Evolutionary conservation across 2,113 vertebrate species (phyloP).

Genomic region (Uria aalge): DNA sequence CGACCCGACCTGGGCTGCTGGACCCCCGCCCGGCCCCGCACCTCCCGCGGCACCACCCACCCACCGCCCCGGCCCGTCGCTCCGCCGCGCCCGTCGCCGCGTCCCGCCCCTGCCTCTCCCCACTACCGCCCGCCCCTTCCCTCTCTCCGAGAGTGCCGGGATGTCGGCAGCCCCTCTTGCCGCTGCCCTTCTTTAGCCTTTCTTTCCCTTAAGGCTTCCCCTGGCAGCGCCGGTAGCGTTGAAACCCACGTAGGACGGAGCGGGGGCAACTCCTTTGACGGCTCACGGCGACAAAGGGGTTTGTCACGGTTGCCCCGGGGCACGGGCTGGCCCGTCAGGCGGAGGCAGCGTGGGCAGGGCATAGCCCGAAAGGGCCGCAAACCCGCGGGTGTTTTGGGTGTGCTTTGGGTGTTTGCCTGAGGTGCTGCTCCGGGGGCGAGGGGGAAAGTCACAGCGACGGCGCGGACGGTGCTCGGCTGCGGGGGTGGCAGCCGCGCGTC

Average conservation of each 20-base stretch:
- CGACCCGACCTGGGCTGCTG: background rate
- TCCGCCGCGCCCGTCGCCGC: background rate
- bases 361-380: too few species aligned
- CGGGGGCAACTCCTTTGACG: too few species aligned
- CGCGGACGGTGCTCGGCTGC: fast-evolving
- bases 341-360: too few species aligned
- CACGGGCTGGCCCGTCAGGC: background rate
- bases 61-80: background rate
- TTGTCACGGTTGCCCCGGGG: too few species aligned
- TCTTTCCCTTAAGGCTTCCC: fast-evolving
- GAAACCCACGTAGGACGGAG: fast-evolving
- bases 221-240: fast-evolving
- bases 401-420: background rate
- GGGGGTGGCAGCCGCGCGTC: fast-evolving
- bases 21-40: background rate
- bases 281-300: background rate
- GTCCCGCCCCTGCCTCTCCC: background rate
- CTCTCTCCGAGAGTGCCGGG: fast-evolving
- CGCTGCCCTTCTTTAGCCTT: fast-evolving
- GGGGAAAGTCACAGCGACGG: background rate
- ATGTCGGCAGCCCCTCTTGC: fast-evolving
- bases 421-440: background rate
- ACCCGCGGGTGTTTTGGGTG: too few species aligned
- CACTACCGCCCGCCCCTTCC: too few species aligned
- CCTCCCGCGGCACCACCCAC: background rate